Evolutionary conservation across 2,888 invertebrate species (phyloP).

Genomic region (Phengaris alcon): DNA sequence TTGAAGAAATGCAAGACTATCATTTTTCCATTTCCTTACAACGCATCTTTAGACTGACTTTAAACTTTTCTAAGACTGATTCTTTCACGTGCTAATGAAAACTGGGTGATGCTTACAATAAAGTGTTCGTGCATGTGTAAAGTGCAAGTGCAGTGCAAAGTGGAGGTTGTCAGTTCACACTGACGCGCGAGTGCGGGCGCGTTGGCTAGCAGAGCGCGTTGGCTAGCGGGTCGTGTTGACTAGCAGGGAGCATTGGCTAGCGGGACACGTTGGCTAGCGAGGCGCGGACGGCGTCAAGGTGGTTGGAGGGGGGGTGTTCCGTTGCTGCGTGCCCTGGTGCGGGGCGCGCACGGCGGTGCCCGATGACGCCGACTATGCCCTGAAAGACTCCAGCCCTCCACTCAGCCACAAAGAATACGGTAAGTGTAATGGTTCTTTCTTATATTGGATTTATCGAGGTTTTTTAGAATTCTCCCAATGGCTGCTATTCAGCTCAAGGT

Average conservation of each 20-base stretch:
- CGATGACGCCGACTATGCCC: constrained; percentile 78
- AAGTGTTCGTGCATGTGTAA: constrained; percentile 31
- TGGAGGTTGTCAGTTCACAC: constrained; percentile 50
- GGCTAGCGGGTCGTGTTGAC: constrained; percentile 60
- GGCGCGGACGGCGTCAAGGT: constrained; percentile 79
- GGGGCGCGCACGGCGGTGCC: constrained; percentile 85
- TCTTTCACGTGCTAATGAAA: neutral
- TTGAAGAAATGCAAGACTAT: constrained; percentile 5
- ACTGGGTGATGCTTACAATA: constrained; percentile 13
- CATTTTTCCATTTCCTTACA: neutral
- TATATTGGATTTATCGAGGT: neutral
- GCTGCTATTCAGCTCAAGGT: neutral
- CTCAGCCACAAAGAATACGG: constrained; percentile 62
- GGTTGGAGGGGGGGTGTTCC: constrained; percentile 88
- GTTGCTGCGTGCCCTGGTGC: constrained; percentile 91
- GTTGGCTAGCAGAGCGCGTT: constrained; percentile 58
- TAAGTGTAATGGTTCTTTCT: constrained; percentile 45
- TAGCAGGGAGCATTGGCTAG: constrained; percentile 40
- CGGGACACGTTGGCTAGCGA: constrained; percentile 55
- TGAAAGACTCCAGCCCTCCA: constrained; percentile 68
- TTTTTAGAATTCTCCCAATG: neutral
- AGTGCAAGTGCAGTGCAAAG: constrained; percentile 31
- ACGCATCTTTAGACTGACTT: neutral
- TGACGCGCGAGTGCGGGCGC: constrained; percentile 42
- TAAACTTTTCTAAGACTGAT: constrained; percentile 3